These are phyloP conservation scores for Aculops lycopersici DNA, from an alignment of 1,140 invertebrate genomes.

Conservation along the genomic window DNA sequence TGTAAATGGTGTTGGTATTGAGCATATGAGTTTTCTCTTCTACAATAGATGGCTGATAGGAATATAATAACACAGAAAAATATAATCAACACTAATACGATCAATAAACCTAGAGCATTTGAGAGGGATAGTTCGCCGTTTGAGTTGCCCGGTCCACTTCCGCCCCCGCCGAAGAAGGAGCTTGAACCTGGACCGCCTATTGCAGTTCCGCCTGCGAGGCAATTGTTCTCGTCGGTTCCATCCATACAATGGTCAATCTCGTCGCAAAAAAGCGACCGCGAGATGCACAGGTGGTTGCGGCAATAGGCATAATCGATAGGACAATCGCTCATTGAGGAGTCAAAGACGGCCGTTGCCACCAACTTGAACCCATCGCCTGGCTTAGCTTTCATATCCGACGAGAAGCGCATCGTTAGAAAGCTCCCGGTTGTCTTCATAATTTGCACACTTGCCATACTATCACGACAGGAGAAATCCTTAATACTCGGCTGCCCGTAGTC, in stretches of 20 bases:
- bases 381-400: constrained; percentile 63
- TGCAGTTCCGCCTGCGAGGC: too few species aligned
- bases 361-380: constrained; percentile 61
- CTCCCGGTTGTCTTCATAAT: constrained; percentile 59
- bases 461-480: constrained; percentile 53
- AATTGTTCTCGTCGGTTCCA: constrained; percentile 43
- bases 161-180: too few species aligned
- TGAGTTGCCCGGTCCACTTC: too few species aligned
- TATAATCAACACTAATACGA: too few species aligned
- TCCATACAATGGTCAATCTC: constrained; percentile 67
- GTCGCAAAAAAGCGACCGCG: constrained; percentile 53
- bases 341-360: constrained; percentile 67
- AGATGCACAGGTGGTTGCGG: constrained; percentile 51
- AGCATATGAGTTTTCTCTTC: too few species aligned
- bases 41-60: too few species aligned
- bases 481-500: constrained; percentile 48
- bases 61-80: too few species aligned
- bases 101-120: too few species aligned
- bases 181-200: too few species aligned
- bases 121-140: too few species aligned
- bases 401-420: constrained; percentile 68
- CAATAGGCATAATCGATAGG: constrained; percentile 25
- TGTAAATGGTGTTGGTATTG: too few species aligned
- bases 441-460: constrained; percentile 49
- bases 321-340: constrained; percentile 17